These are phyloP conservation scores for Entelurus aequoreus DNA, from an alignment of 2,113 vertebrate genomes.

Conservation along the genomic window DNA sequence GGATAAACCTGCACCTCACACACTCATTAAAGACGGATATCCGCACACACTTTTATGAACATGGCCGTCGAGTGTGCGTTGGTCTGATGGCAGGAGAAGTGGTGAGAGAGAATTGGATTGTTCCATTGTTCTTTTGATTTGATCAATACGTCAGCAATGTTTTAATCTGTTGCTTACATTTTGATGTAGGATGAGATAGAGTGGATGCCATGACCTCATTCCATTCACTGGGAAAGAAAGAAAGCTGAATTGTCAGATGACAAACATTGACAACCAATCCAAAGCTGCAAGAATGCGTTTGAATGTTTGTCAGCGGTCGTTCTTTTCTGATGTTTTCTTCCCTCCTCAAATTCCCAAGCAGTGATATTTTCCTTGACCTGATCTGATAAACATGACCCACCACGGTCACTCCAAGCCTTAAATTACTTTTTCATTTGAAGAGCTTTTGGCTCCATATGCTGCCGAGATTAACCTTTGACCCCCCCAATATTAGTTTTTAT, in stretches of 20 bases:
- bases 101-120: slow-evolving; percentile 38
- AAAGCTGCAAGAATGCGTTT: no score
- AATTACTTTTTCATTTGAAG: slow-evolving; percentile 58
- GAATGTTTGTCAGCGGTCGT: neutral
- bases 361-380: slow-evolving; percentile 23
- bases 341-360: neutral
- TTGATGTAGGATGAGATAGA: no score
- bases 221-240: no score
- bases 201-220: no score
- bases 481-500: slow-evolving; percentile 52
- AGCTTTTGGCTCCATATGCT: slow-evolving; percentile 39
- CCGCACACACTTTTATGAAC: slow-evolving; percentile 54
- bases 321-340: neutral
- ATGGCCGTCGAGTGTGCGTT: slow-evolving; percentile 46
- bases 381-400: slow-evolving; percentile 38
- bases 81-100: slow-evolving; percentile 21
- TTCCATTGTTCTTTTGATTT: slow-evolving; percentile 37
- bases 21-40: slow-evolving; percentile 62
- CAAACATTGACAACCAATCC: no score
- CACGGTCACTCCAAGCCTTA: slow-evolving; percentile 31
- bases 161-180: neutral
- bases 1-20: slow-evolving; percentile 48
- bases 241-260: no score
- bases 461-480: slow-evolving; percentile 60
- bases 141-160: slow-evolving; percentile 3